phyloP scores from a whole-genome alignment of 2,888 invertebrate species.

The Lydus trimaculatus region DNA sequence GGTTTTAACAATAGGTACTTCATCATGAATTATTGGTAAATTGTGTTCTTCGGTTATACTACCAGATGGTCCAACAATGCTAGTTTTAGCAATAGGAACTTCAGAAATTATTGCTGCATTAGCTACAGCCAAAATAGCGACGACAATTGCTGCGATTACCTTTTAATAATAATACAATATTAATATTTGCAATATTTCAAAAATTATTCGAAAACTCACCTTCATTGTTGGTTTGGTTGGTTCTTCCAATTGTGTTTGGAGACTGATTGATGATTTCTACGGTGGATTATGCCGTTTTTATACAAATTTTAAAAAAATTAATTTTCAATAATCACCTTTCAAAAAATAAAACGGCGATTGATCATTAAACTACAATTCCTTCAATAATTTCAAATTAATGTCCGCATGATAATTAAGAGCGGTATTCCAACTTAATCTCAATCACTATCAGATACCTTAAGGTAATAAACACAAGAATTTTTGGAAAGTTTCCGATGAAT shows the following conservation, averaged over 20 bases:
- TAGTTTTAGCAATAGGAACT: not conserved
- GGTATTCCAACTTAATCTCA: not conserved
- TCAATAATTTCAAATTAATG: slow-evolving; percentile 2
- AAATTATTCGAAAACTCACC: not conserved
- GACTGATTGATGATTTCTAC: not conserved
- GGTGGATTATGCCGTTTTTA: not conserved
- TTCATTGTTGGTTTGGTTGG: not conserved
- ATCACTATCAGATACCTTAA: not conserved
- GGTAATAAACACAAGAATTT: not conserved
- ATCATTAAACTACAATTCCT: not conserved
- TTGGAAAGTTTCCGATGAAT: not conserved
- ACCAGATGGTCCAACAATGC: slow-evolving; percentile 5
- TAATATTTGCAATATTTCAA: not conserved
- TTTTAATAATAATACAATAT: not conserved
- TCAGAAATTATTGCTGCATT: not conserved
- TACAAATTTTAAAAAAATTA: not conserved
- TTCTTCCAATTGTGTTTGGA: not conserved
- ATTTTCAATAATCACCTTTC: not conserved
- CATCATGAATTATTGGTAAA: not conserved
- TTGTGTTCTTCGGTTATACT: not conserved
- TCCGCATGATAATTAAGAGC: not conserved
- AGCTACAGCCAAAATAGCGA: not conserved
- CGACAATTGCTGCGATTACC: not conserved
- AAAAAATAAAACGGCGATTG: not conserved
- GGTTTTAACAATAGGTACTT: not conserved